Evolutionary conservation across 2,797 vertebrate genomes (phyloP).

Genomic region (Pogonophryne albipinna): DNA sequence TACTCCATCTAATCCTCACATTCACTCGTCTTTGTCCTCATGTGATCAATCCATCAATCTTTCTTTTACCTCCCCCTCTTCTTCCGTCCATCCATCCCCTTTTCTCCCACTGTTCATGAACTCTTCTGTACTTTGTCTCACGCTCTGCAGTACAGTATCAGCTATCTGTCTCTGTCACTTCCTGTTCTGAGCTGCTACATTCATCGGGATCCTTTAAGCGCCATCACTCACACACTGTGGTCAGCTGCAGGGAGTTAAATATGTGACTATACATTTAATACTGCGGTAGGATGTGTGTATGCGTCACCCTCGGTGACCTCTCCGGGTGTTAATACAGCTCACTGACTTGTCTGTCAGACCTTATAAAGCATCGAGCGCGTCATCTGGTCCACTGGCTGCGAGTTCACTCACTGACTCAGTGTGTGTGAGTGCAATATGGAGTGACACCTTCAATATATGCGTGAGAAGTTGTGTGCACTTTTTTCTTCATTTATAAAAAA

Average conservation of each 20-base stretch:
- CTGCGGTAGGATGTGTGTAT: background rate
- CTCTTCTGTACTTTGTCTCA: slow-evolving; percentile 43
- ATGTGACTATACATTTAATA: slow-evolving; percentile 12
- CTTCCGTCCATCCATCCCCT: slow-evolving; percentile 1
- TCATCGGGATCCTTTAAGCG: slow-evolving; percentile 49
- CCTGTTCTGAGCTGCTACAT: slow-evolving; percentile 37
- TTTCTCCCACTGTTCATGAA: slow-evolving; percentile 9
- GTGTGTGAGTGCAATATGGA: slow-evolving; percentile 35
- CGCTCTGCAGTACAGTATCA: slow-evolving; percentile 14
- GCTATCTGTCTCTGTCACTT: slow-evolving; percentile 42
- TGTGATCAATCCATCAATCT: slow-evolving; percentile 50
- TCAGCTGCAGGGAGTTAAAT: slow-evolving; percentile 8
- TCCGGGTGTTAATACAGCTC: slow-evolving; percentile 40
- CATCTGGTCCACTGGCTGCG: slow-evolving; percentile 62
- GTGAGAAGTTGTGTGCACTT: background rate
- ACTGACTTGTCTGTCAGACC: slow-evolving; percentile 66
- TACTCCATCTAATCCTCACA: slow-evolving; percentile 46
- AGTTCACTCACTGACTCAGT: slow-evolving; percentile 40
- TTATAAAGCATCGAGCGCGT: slow-evolving; percentile 60
- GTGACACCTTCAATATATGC: slow-evolving; percentile 24
- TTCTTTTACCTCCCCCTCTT: background rate
- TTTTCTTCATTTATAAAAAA: no score
- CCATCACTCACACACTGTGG: background rate
- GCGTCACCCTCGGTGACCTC: slow-evolving; percentile 28
- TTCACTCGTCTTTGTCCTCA: slow-evolving; percentile 34